Evolutionary conservation across 2,113 vertebrate genomes (phyloP).

Genomic region (Falcunculus frontatus): DNA sequence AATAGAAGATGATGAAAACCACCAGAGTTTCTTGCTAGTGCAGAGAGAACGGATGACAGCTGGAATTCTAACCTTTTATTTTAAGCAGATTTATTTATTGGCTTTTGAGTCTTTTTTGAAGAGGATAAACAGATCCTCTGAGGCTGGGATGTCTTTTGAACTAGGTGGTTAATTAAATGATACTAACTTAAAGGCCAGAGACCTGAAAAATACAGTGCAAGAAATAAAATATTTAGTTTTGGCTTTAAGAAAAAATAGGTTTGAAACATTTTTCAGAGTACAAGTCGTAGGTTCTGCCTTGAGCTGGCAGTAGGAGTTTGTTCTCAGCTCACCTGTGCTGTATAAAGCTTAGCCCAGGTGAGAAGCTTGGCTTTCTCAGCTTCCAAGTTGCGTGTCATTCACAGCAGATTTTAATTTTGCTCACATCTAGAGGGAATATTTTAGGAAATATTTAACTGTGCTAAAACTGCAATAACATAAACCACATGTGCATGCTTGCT

Average conservation of each 20-base stretch:
- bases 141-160: neutral
- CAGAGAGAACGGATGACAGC: neutral
- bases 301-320: neutral
- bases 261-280: neutral
- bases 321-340: neutral
- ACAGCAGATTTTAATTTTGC: slow-evolving; percentile 11
- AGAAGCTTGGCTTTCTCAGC: neutral
- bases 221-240: neutral
- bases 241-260: neutral
- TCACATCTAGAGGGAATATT: slow-evolving; percentile 10
- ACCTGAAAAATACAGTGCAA: neutral
- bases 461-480: slow-evolving; percentile 35
- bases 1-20: neutral
- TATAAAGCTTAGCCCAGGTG: neutral
- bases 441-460: slow-evolving; percentile 41
- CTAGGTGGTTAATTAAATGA: neutral
- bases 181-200: neutral
- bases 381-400: neutral
- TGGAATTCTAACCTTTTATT: slow-evolving; percentile 7
- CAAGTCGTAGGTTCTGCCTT: neutral
- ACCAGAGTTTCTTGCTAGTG: neutral
- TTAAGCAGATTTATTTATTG: neutral
- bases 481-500: slow-evolving; percentile 44
- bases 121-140: neutral
- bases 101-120: neutral